Percentiles rank a stretch among this genome's conserved stretches.
phyloP scores from a whole-genome alignment of 2,113 vertebrate genomes.

The Pongo abelii region DNA sequence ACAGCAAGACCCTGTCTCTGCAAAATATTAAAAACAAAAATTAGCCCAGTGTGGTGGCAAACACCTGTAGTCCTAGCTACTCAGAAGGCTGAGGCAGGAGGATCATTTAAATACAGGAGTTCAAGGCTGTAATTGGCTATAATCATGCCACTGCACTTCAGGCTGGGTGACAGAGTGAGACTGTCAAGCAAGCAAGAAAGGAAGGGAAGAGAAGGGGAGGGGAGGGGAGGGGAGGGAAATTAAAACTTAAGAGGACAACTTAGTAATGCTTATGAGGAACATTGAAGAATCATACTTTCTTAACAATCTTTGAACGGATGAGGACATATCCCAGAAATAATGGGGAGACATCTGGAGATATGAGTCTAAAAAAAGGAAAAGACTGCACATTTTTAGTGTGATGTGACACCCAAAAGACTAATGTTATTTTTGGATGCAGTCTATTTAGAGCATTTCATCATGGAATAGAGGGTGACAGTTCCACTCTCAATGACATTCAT shows the following conservation, averaged over 20 bases:
- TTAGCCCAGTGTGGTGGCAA: too few relatives aligned
- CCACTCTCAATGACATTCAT: constrained; percentile 62
- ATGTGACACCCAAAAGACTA: constrained; percentile 51
- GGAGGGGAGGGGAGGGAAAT: not conserved
- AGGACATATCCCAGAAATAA: not conserved
- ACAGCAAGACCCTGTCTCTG: too few relatives aligned
- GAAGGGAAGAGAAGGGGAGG: too few relatives aligned
- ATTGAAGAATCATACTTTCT: not conserved
- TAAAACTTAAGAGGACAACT: not conserved
- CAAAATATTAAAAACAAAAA: too few relatives aligned
- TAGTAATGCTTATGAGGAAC: not conserved
- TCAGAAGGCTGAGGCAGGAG: too few relatives aligned
- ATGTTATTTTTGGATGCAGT: constrained; percentile 61
- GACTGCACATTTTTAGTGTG: not conserved
- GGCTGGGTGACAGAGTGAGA: too few relatives aligned
- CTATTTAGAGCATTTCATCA: constrained; percentile 63
- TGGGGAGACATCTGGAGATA: not conserved
- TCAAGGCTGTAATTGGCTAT: too few relatives aligned
- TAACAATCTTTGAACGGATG: not conserved
- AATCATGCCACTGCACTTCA: too few relatives aligned
- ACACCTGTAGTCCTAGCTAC: too few relatives aligned
- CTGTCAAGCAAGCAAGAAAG: too few relatives aligned
- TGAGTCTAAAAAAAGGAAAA: not conserved
- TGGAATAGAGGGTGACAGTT: constrained; percentile 61
- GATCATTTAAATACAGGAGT: too few relatives aligned